Percentiles rank a stretch among this genome's conserved stretches.
These are phyloP conservation scores for Nerophis lumbriciformis DNA, from an alignment of 2,113 vertebrate genomes.

Conservation along the genomic window DNA sequence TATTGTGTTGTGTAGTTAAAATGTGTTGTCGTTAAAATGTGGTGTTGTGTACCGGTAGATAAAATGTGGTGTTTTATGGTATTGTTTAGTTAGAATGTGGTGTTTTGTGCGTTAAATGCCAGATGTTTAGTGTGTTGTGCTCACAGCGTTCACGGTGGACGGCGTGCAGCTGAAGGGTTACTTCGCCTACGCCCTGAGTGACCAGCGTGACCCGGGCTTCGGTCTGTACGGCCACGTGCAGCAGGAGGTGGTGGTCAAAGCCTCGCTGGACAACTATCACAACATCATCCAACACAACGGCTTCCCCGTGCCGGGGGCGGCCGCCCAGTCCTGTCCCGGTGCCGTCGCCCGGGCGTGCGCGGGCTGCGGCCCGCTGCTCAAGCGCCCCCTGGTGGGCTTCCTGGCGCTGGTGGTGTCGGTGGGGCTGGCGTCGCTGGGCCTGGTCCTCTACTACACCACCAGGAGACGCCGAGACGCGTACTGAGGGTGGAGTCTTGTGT, in stretches of 20 bases:
- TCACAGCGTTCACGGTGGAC: conserved; percentile 80
- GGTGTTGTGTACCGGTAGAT: too few relatives aligned
- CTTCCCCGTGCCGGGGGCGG: conserved; percentile 70
- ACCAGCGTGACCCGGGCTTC: conserved; percentile 82
- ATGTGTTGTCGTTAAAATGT: too few relatives aligned
- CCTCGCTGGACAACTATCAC: conserved; percentile 82
- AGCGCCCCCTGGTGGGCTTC: conserved; percentile 82
- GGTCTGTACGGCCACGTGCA: conserved; percentile 82
- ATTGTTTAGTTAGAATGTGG: background rate
- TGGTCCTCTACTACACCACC: conserved; percentile 80
- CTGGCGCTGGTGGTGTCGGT: conserved; percentile 77
- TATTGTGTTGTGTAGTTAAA: too few relatives aligned
- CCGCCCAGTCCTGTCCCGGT: conserved; percentile 68
- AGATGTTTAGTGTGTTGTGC: background rate
- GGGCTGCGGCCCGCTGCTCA: conserved; percentile 68
- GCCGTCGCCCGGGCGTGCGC: conserved; percentile 55
- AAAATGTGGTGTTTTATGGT: too few relatives aligned
- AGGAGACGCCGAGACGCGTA: conserved; percentile 75
- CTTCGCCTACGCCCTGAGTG: conserved; percentile 89
- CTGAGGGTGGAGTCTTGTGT: conserved; percentile 2
- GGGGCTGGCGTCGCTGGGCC: conserved; percentile 77
- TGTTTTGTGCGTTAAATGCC: background rate
- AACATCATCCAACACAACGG: conserved; percentile 84
- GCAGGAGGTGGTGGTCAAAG: conserved; percentile 80
- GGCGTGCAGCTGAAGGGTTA: conserved; percentile 89